These are phyloP conservation scores for Vanacampus margaritifer DNA, from an alignment of 2,113 vertebrate genomes.

Conservation along the genomic window DNA sequence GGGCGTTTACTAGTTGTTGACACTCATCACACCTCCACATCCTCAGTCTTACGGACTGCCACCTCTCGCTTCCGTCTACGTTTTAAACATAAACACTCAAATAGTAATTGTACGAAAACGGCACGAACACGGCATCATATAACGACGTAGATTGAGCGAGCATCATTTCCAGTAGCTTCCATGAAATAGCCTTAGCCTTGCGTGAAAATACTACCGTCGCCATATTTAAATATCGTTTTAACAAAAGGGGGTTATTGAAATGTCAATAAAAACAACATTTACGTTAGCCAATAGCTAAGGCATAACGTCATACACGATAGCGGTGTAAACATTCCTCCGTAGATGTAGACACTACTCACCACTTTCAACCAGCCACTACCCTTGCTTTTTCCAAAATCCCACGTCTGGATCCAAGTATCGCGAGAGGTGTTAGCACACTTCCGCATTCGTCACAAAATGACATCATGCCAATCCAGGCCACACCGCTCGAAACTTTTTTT, in stretches of 20 bases:
- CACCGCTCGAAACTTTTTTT: no score
- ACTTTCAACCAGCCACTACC: slow-evolving; percentile 7
- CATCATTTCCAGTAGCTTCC: slow-evolving; percentile 29
- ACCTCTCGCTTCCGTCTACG: neutral
- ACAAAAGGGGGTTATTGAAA: slow-evolving; percentile 19
- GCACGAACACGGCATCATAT: no score
- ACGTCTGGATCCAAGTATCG: neutral
- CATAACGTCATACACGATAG: neutral
- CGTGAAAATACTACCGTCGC: slow-evolving; percentile 62
- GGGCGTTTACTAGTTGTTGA: slow-evolving; percentile 65
- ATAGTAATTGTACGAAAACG: neutral
- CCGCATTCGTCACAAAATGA: slow-evolving; percentile 1
- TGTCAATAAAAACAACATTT: slow-evolving; percentile 4
- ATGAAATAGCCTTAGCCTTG: slow-evolving; percentile 43
- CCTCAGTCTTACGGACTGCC: neutral
- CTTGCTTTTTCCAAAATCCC: neutral
- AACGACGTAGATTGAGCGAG: neutral
- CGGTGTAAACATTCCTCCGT: neutral
- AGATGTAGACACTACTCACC: slow-evolving; percentile 4
- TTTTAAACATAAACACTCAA: neutral
- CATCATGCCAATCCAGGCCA: neutral
- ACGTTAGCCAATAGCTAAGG: neutral
- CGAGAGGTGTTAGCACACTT: neutral
- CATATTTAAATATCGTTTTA: slow-evolving; percentile 55
- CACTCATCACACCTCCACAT: slow-evolving; percentile 15